Percentiles rank a stretch among this genome's conserved stretches.
Conservation (phyloP, 2,113 vertebrate species). For the Conger conger region DNA sequence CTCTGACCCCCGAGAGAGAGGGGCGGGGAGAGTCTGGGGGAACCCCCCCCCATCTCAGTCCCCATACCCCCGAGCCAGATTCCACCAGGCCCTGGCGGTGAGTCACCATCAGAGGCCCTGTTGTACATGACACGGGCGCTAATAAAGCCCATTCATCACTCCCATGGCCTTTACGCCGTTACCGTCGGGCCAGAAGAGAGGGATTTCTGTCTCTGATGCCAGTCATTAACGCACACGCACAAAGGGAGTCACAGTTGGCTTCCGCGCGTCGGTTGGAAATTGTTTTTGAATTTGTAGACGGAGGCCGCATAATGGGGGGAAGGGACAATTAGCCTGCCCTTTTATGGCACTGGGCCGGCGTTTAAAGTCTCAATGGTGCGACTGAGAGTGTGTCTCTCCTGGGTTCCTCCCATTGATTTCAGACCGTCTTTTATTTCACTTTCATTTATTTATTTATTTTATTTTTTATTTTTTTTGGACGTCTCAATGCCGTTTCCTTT, state of each 20-base stretch:
- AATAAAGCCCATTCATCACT: conserved; percentile 58
- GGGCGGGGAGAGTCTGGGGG: too few relatives aligned
- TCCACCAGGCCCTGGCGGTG: background rate
- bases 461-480: background rate
- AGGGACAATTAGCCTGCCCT: background rate
- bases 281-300: background rate
- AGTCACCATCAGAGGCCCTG: conserved; percentile 46
- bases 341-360: background rate
- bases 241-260: background rate
- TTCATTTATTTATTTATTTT: background rate
- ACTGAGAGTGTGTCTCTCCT: background rate
- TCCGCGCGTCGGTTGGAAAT: background rate
- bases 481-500: background rate
- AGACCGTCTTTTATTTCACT: background rate
- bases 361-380: background rate
- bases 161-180: conserved; percentile 52
- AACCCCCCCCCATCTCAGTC: background rate
- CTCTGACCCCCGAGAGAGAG: background rate
- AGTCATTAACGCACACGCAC: background rate
- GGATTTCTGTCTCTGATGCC: background rate
- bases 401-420: background rate
- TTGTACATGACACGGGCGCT: conserved; percentile 62
- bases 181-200: background rate
- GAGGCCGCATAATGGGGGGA: background rate
- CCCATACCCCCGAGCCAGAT: background rate